Evolutionary conservation across 2,797 vertebrate genomes (phyloP).

Genomic region (Pseudomugil gertrudae): DNA sequence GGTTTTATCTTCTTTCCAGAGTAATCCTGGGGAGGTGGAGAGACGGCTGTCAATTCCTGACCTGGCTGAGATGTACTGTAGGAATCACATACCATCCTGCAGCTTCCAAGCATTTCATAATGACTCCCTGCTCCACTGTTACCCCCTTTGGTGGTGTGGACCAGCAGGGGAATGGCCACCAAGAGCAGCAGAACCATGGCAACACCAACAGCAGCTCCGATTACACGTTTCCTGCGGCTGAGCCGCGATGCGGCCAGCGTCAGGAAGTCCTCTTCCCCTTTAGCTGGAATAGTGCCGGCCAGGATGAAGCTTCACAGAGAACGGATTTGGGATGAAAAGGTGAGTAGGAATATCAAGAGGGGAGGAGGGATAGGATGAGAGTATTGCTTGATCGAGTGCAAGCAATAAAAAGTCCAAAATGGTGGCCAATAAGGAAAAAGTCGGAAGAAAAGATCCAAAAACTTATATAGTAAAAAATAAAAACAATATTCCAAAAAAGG

Average conservation of each 20-base stretch:
- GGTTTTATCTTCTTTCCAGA: conserved; percentile 87
- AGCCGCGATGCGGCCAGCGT: conserved; percentile 94
- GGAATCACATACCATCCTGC: conserved; percentile 93
- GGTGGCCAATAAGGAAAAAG: conserved; percentile 44
- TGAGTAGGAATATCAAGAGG: conserved; percentile 29
- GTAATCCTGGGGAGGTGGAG: conserved; percentile 86
- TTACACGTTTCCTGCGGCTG: conserved; percentile 92
- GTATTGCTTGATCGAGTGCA: conserved; percentile 29
- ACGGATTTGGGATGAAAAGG: conserved; percentile 60
- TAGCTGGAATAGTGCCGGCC: conserved; percentile 91
- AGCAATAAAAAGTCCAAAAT: conserved; percentile 33
- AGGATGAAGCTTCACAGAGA: conserved; percentile 73
- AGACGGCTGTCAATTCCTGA: conserved; percentile 75
- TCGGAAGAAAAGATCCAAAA: conserved; percentile 24
- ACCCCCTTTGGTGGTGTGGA: conserved; percentile 90
- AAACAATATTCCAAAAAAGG: conserved; percentile 7
- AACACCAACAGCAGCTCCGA: conserved; percentile 92
- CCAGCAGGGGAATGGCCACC: conserved; percentile 94
- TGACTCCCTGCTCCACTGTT: conserved; percentile 83
- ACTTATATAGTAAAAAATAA: conserved; percentile 21
- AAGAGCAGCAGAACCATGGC: conserved; percentile 94
- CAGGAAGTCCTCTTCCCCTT: conserved; percentile 94
- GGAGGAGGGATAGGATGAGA: conserved; percentile 9
- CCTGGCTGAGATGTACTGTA: conserved; percentile 81
- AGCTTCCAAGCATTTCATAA: conserved; percentile 94